Conservation (phyloP, 2,888 invertebrate genomes). For the Ennomos quercinarius region DNA sequence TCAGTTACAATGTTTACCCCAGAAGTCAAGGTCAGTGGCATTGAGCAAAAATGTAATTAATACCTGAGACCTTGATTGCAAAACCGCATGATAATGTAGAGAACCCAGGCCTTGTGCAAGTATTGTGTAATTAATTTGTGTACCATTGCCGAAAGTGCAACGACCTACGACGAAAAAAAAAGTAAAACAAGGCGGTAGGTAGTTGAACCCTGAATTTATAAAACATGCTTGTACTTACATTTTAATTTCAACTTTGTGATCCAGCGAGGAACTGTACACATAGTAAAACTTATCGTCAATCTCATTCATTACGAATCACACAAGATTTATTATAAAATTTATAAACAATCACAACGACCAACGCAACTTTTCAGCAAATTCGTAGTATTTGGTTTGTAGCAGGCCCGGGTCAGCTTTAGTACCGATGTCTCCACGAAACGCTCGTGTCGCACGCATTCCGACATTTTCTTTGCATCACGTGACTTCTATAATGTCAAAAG, state of each 20-base stretch:
- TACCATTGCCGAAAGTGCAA: constrained; percentile 15
- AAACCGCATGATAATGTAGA: neutral
- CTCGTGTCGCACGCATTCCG: no score
- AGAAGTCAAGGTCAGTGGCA: no score
- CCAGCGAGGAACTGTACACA: constrained; percentile 96
- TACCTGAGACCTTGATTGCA: neutral
- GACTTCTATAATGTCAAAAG: no score
- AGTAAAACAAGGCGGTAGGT: neutral
- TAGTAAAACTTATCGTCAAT: constrained; percentile 93
- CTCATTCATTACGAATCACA: constrained; percentile 85
- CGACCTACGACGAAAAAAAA: no score
- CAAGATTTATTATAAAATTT: constrained; percentile 3
- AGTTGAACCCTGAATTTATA: constrained; percentile 7
- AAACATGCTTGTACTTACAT: constrained; percentile 87
- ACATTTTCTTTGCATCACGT: no score
- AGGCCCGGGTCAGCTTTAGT: no score
- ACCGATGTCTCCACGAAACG: no score
- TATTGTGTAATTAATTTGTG: neutral
- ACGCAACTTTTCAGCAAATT: neutral
- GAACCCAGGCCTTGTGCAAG: constrained; percentile 17
- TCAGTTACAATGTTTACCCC: no score
- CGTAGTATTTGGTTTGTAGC: no score
- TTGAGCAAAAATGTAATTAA: neutral
- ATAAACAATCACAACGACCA: constrained; percentile 5
- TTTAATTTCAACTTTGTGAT: constrained; percentile 95